Base-by-base conservation (phyloP, 2,797 vertebrate species). In the Mus spretus region DNA sequence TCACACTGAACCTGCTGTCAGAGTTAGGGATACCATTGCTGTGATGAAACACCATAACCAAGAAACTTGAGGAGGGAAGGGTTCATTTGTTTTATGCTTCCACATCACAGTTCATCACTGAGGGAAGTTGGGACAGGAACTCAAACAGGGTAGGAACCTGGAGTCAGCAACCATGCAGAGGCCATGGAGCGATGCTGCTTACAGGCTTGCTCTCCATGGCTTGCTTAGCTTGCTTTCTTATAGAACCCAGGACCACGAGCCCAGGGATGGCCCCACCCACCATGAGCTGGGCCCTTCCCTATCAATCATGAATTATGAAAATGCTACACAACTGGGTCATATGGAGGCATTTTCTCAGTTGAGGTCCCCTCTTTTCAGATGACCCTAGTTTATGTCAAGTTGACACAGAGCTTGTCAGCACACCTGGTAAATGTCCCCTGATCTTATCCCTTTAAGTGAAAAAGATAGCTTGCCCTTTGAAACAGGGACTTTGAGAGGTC, bases 401-500 rank as follows among this genome's bases (percentile, higher is more conserved):
- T 67, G 83, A n/a, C 12, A 8, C 50, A 67, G 34, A n/a, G 24
- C 31, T 24, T 20, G 11, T 63, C 63, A 83, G 75, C n/a, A 72
- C 50, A 55, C 22, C 84, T 55, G 84, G 47, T 57, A 67, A 92
- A 57, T 59, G 22, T 59, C 91, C 91, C 15, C 74, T 92, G 78
- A 15, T 10, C 82, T 95, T 28, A 63, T 65, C 55, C 93, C 89
- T 5, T 67, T 40, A 0, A 88, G 92, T 82, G 82, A 65, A 13
- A 1, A 20, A 26, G 2, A 59, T 0, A 37, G 19, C n/a, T 37
- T 37, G n/a, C 1, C 70, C 70, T 37, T 37, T 37, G 70, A 37
- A 72, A 81, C 31, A 67, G 37, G 63, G 44, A 9, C 47, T 20
- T 34, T 59, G 50, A 90, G 95, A 93, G 50, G 96, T 91, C 83